Evolutionary conservation across 2,113 vertebrate genomes (phyloP).

Genomic region (Falcunculus frontatus): DNA sequence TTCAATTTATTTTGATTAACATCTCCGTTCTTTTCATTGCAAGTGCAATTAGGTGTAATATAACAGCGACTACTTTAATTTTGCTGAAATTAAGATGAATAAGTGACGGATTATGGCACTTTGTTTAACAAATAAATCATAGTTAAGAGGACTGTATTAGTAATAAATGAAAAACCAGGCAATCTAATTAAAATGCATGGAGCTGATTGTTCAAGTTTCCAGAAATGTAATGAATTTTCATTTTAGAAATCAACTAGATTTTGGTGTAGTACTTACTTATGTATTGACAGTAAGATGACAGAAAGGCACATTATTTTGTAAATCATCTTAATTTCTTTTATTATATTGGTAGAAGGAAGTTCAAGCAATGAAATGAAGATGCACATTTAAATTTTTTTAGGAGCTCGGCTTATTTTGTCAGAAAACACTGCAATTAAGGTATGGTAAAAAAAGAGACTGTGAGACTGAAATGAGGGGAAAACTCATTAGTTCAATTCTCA

Average conservation of each 20-base stretch:
- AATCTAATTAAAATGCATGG: constrained; percentile 78
- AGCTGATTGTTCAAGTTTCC: constrained; percentile 70
- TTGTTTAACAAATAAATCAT: constrained; percentile 87
- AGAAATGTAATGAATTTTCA: constrained; percentile 66
- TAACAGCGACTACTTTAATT: constrained; percentile 81
- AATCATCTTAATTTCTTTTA: background rate
- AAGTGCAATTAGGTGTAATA: constrained; percentile 83
- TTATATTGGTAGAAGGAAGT: background rate
- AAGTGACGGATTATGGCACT: constrained; percentile 81
- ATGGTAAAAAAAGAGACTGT: constrained; percentile 9
- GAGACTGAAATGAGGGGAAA: background rate
- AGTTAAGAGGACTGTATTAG: constrained; percentile 81
- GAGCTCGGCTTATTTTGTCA: background rate
- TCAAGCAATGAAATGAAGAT: background rate
- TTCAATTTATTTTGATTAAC: constrained; percentile 91
- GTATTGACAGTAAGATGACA: constrained; percentile 26
- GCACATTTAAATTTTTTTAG: background rate
- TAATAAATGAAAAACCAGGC: constrained; percentile 78
- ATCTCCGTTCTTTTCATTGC: constrained; percentile 84
- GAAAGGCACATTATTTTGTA: background rate
- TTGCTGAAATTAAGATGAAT: constrained; percentile 85
- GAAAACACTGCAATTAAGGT: constrained; percentile 17
- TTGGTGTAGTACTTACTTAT: background rate
- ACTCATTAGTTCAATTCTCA: constrained; percentile 40
- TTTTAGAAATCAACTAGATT: constrained; percentile 59